A percentile compares a stretch with the other conserved stretches of the same genome.
Evolutionary conservation across 2,888 invertebrate species (phyloP).

Genomic region (Eupithecia abbreviata): DNA sequence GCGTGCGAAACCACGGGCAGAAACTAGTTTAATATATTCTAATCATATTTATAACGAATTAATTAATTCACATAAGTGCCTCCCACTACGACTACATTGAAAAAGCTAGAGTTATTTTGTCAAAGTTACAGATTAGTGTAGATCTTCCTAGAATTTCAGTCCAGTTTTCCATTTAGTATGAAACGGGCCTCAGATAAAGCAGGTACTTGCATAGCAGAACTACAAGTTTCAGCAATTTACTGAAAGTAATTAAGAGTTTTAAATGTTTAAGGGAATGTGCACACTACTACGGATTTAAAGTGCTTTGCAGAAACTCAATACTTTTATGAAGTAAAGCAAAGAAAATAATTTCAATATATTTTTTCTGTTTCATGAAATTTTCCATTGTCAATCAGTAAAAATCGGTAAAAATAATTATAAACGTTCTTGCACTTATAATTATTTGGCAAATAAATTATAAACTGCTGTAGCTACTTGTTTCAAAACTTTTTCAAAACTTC

Average conservation of each 20-base stretch:
- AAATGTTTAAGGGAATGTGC: slow-evolving; percentile 17
- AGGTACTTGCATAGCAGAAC: slow-evolving; percentile 55
- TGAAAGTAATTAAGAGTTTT: slow-evolving; percentile 44
- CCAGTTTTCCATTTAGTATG: background rate
- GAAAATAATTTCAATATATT: background rate
- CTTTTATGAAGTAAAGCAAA: background rate
- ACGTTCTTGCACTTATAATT: background rate
- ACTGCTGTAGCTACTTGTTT: background rate
- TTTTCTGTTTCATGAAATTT: background rate
- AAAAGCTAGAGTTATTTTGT: background rate
- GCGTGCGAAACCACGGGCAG: too few relatives aligned
- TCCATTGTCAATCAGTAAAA: background rate
- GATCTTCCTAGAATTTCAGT: background rate
- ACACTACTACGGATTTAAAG: slow-evolving; percentile 10
- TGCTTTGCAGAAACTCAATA: slow-evolving; percentile 9
- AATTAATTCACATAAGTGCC: too few relatives aligned
- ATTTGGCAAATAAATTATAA: slow-evolving; percentile 7
- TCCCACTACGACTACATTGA: background rate
- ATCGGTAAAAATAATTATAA: too few relatives aligned
- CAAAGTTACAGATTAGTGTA: background rate
- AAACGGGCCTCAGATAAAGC: slow-evolving; percentile 51
- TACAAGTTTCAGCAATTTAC: slow-evolving; percentile 39
- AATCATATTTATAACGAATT: too few relatives aligned
- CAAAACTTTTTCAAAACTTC: slow-evolving; percentile 5
- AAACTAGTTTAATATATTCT: too few relatives aligned